Conservation (phyloP, 2,113 vertebrate genomes). For the Archocentrus centrarchus region DNA sequence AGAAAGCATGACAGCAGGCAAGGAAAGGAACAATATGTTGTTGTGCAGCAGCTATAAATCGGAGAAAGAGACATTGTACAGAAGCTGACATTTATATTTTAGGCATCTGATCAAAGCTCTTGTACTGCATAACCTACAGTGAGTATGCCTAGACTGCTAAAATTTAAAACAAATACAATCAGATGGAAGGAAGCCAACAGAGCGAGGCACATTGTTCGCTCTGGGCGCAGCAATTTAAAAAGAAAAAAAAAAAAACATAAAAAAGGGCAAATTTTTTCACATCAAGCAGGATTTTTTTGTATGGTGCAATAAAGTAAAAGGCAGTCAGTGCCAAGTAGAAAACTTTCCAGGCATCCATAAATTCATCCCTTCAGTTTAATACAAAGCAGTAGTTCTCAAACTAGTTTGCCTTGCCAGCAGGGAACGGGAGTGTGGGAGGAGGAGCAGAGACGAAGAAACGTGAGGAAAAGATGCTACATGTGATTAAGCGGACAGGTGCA, state of each 20-base stretch:
- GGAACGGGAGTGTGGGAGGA: neutral
- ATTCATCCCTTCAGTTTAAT: constrained; percentile 5
- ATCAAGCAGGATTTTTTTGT: constrained; percentile 19
- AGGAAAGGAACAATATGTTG: constrained; percentile 40
- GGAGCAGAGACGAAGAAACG: neutral
- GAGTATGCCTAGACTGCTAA: constrained; percentile 19
- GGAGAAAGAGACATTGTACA: constrained; percentile 4
- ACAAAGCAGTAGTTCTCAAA: constrained; percentile 2
- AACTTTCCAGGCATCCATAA: constrained; percentile 11
- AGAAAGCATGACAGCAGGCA: constrained; percentile 28
- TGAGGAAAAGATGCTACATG: neutral
- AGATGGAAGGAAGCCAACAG: constrained; percentile 22
- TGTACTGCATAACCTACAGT: constrained; percentile 27
- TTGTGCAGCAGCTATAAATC: constrained; percentile 35
- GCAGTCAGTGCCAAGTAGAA: neutral
- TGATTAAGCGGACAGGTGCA: neutral
- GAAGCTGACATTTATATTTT: constrained; percentile 34
- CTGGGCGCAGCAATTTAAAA: neutral
- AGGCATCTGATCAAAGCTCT: constrained; percentile 44
- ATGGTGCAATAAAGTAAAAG: constrained; percentile 36
- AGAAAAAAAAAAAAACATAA: neutral
- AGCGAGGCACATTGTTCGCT: constrained; percentile 17
- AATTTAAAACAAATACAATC: constrained; percentile 31
- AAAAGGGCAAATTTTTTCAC: constrained; percentile 1
- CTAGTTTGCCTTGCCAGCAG: neutral